phyloP scores from a whole-genome alignment of 2,113 vertebrate species.

The Vidua chalybeata region DNA sequence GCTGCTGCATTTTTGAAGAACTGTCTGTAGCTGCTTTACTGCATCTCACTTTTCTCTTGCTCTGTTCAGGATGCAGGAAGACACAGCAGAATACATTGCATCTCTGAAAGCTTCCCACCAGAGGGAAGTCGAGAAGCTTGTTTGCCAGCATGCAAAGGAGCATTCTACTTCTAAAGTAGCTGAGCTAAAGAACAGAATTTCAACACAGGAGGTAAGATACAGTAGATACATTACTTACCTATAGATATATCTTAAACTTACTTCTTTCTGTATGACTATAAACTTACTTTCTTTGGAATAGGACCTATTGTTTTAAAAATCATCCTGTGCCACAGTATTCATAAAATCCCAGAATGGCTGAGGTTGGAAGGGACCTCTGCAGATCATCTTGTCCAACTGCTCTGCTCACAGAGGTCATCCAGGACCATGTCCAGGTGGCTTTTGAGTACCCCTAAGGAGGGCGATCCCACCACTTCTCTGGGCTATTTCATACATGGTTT shows the following conservation, averaged over 20 bases:
- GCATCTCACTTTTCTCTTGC: not conserved
- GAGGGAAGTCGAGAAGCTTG: slow-evolving; percentile 78
- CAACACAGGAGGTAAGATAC: slow-evolving; percentile 83
- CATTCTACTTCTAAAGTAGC: slow-evolving; percentile 87
- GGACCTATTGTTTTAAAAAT: not conserved
- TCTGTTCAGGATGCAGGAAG: slow-evolving; percentile 76
- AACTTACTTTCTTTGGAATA: not conserved
- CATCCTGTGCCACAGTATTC: not conserved
- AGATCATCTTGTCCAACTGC: not conserved
- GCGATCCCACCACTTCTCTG: not conserved
- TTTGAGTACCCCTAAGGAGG: not conserved
- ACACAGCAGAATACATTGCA: slow-evolving; percentile 72
- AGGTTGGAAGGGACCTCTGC: not conserved
- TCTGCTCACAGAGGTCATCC: not conserved
- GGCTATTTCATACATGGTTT: not conserved
- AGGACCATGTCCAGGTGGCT: not conserved
- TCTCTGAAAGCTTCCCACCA: slow-evolving; percentile 81
- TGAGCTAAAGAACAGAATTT: slow-evolving; percentile 81
- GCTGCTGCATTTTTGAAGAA: not conserved
- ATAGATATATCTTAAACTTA: not conserved
- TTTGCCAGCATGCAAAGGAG: slow-evolving; percentile 81
- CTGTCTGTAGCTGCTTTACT: not conserved
- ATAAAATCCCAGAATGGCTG: not conserved
- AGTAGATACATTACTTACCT: not conserved
- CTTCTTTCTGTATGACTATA: not conserved